Conservation (phyloP, 2,797 vertebrate genomes). For the Mus minutoides region DNA sequence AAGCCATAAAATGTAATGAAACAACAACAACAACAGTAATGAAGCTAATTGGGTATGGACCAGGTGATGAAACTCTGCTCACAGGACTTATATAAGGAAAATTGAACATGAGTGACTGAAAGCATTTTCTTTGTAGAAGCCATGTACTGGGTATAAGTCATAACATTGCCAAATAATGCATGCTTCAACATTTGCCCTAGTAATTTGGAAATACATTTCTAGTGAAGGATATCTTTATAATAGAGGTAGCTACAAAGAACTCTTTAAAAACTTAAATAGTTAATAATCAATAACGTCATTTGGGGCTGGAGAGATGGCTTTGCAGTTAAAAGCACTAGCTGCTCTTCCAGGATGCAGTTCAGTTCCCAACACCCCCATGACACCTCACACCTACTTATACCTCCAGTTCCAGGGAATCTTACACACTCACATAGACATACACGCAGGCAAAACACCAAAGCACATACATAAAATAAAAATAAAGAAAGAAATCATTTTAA, state of each 20-base stretch:
- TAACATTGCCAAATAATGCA: background rate
- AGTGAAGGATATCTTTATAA: background rate
- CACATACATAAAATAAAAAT: background rate
- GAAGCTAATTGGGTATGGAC: background rate
- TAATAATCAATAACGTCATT: conserved; percentile 1
- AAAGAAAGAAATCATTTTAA: background rate
- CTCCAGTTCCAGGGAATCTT: background rate
- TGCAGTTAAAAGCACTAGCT: background rate
- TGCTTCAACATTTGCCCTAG: background rate
- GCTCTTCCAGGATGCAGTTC: background rate
- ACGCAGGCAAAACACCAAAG: background rate
- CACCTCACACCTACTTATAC: background rate
- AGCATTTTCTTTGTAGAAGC: background rate
- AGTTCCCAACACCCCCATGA: background rate
- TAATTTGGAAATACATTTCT: conserved; percentile 10
- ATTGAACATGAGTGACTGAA: conserved; percentile 21
- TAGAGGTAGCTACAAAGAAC: conserved; percentile 37
- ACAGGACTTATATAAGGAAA: conserved; percentile 21
- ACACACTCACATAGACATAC: too few species aligned
- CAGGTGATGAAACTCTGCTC: background rate
- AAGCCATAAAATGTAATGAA: conserved; percentile 33
- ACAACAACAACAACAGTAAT: background rate
- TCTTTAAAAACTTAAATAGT: conserved; percentile 30
- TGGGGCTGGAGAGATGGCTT: background rate
- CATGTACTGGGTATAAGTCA: background rate